Evolutionary conservation across 2,797 vertebrate genomes (phyloP), one percentile per base, ranked within the genome.

Genomic region (Melopsittacus undulatus): DNA sequence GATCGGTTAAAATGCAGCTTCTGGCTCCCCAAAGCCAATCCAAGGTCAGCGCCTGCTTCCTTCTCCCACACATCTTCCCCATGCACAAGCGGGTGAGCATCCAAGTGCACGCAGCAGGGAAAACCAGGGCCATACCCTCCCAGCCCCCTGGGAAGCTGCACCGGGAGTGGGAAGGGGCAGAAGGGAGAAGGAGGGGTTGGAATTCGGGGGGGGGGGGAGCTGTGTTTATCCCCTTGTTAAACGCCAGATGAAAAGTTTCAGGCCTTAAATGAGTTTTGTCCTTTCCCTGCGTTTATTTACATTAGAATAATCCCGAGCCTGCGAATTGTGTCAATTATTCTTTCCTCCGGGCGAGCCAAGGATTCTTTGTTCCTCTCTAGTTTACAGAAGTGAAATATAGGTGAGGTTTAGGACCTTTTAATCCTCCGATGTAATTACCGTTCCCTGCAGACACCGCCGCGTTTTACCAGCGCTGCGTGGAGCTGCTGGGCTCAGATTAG

Each of bases 351-450:
- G 92, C 85, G 36, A 95, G 90, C 87, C 89, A 18, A 74, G 89
- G 23, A 8, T 61, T 67, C 97, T 97, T 96, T 96, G 93, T 96
- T 94, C 94, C 83, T 90, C 75, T 22, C 92, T 74, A 91, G 87
- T 95, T 94, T 86, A 96, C 89, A 93, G 86, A 87, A 86, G 95
- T 86, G 95, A 95, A 97, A 96, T 90, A 95, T 97, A 94, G 94
- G 90, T 97, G 97, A 97, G 97, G 95, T 97, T 97, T 97, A 92
- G 92, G 95, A 93, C 95, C 95, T 91, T 92, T 91, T 98, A 98
- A 98, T 98, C 98, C 97, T 87, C 94, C 97, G 95, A 92, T 97
- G 97, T 98, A 98, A 98, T 98, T 98, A 98, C 96, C 94, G 96
- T 96, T 97, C 96, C 97, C 97, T 95, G 93, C 90, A 95, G 95